Evolutionary conservation across 1,140 invertebrate genomes (phyloP).

Genomic region (Drosophila sucinea): DNA sequence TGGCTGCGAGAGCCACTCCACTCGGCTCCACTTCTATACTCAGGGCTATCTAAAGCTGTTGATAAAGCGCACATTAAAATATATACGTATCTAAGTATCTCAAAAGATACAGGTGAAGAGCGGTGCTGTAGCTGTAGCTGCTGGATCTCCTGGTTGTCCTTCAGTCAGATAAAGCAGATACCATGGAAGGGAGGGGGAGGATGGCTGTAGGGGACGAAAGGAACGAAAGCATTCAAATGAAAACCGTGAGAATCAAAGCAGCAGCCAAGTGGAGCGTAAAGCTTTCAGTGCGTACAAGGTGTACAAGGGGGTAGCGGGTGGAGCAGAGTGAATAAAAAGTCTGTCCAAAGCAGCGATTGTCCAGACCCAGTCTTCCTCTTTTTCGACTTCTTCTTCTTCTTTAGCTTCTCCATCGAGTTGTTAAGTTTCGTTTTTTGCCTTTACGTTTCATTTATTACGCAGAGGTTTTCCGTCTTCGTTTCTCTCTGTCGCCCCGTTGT

Average conservation of each 20-base stretch:
- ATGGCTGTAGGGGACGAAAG: background rate
- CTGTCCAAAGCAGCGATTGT: conserved; percentile 62
- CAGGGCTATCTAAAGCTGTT: conserved; percentile 70
- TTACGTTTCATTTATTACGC: conserved; percentile 75
- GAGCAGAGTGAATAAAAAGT: conserved; percentile 18
- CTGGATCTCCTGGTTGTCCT: conserved; percentile 13
- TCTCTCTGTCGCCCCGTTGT: background rate
- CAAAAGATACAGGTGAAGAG: conserved; percentile 58
- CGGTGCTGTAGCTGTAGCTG: conserved; percentile 15
- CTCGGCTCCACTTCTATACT: background rate
- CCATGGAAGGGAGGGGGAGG: background rate
- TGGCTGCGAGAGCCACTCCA: conserved; percentile 34
- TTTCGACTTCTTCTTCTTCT: conserved; percentile 7
- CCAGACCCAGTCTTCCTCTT: conserved; percentile 33
- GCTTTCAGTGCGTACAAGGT: conserved; percentile 65
- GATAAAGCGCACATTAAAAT: conserved; percentile 79
- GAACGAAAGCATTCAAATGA: conserved; percentile 69
- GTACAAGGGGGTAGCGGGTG: conserved; percentile 3
- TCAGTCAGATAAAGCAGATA: conserved; percentile 21
- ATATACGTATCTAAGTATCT: conserved; percentile 78
- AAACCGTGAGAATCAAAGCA: conserved; percentile 78
- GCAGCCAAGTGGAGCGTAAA: conserved; percentile 76
- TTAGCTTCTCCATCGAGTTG: conserved; percentile 37
- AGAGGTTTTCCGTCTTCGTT: conserved; percentile 41
- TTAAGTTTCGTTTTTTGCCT: conserved; percentile 65